A percentile compares a stretch with the other conserved stretches of the same genome.
phyloP scores from a whole-genome alignment of 1,140 invertebrate genomes.

The Drosophila funebris region DNA sequence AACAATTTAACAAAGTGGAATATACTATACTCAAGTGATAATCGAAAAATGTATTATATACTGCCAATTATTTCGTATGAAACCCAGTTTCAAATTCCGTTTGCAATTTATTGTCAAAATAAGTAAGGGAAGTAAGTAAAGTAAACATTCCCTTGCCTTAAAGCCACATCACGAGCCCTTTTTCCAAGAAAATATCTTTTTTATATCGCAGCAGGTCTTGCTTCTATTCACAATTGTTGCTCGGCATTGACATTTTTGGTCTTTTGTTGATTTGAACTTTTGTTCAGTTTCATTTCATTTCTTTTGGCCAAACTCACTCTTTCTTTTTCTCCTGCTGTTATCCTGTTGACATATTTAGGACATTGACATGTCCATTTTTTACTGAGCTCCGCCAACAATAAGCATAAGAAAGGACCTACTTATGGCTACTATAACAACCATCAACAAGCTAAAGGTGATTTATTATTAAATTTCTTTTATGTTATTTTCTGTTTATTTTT shows the following conservation, averaged over 20 bases:
- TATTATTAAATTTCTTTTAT: constrained; percentile 59
- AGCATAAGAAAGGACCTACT: constrained; percentile 24
- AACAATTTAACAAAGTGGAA: too few relatives aligned
- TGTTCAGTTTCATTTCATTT: constrained; percentile 43
- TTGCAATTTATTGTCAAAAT: neutral
- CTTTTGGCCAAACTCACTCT: constrained; percentile 36
- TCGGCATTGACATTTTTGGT: constrained; percentile 39
- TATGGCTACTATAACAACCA: constrained; percentile 52
- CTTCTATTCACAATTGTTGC: constrained; percentile 57
- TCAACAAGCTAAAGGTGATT: constrained; percentile 52
- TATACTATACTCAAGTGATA: too few relatives aligned
- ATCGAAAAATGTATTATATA: neutral
- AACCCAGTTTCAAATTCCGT: neutral
- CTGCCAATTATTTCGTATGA: neutral
- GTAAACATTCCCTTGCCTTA: neutral
- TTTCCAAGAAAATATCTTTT: neutral
- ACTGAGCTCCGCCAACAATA: constrained; percentile 47
- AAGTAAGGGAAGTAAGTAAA: neutral
- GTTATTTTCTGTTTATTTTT: constrained; percentile 10
- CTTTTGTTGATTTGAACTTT: constrained; percentile 75
- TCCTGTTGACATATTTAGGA: constrained; percentile 77
- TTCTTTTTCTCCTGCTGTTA: constrained; percentile 64
- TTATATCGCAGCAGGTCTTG: neutral
- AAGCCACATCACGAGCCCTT: neutral
- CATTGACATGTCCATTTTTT: constrained; percentile 82